Base-by-base conservation (phyloP, 2,888 invertebrate genomes). In the Euplagia quadripunctaria region DNA sequence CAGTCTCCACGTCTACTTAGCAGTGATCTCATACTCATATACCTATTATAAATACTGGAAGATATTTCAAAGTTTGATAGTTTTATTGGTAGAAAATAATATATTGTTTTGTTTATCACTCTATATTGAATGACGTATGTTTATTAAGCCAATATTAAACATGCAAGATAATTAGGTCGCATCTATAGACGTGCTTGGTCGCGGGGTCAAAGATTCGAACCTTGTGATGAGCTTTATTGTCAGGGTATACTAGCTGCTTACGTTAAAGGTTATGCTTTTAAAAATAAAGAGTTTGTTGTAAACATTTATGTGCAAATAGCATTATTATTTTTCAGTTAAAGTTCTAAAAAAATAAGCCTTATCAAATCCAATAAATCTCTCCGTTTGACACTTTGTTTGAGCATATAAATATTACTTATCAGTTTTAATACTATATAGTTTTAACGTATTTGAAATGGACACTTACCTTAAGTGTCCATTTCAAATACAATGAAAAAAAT, bases 211-310 rank as follows among this genome's bases (percentile, higher is more conserved):
- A 76, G 82, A 82, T 82, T 82, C 74, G 73, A 82, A 82, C 81
- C 82, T 83, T 72, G 72, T 74, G 82, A 78, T 79, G 82, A 80
- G 82, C 78, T 81, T 82, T 78, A 83, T 83, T 82, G 80, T 82
- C 73, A 74, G 68, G 73, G 68, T 74, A 49, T 71, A 71, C 49
- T 68, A 71, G 73, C 72, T 76, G 31, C 31, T 46, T 17, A n/a
- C 46, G 46, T 69, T 58, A 61, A 61, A 69, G 61, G 61, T 69
- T 69, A 3, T 20, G 4, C 20, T 55, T 20, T n/a, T n/a, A 9
- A 55, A n/a, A 8, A 4, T 17, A n/a, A n/a, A 55, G 17, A 9
- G n/a, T 8, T 9, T 55, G 5, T n/a, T 8, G 6, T 46, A 3
- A 9, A 1, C 43, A 46, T 46, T 0, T 46, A 9, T 46, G 9